phyloP scores from a whole-genome alignment of 2,797 vertebrate species.

The Brachymystax lenok region DNA sequence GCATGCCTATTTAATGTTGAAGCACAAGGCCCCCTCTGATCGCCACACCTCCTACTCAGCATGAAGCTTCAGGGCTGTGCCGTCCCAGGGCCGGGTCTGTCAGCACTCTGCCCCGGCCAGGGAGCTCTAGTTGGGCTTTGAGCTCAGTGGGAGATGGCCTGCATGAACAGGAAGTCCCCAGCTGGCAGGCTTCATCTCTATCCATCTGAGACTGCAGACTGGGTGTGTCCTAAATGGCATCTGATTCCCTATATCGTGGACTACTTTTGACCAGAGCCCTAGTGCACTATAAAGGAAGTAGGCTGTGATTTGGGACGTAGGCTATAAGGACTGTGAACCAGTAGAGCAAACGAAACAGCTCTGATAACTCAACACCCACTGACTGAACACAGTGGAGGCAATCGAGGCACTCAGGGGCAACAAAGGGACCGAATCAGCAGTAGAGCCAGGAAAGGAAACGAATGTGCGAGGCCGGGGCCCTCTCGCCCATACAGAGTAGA shows the following conservation, averaged over 20 bases:
- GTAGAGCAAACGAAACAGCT: background rate
- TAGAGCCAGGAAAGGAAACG: background rate
- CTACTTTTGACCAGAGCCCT: background rate
- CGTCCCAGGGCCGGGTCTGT: background rate
- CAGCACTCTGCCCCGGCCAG: background rate
- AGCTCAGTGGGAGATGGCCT: background rate
- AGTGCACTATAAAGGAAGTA: background rate
- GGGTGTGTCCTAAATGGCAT: background rate
- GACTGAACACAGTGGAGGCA: background rate
- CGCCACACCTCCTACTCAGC: background rate
- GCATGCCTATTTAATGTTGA: background rate
- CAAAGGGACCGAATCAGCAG: background rate
- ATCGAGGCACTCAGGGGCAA: background rate
- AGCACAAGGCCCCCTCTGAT: background rate
- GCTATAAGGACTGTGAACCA: background rate
- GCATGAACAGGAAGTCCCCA: background rate
- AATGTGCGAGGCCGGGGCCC: background rate
- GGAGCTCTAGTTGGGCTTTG: background rate
- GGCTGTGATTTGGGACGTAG: background rate
- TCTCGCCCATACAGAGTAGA: background rate
- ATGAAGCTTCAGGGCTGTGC: background rate
- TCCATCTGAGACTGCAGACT: background rate
- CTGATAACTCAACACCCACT: background rate
- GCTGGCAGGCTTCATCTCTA: background rate
- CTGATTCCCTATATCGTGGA: background rate